Percentiles rank a stretch among this genome's conserved stretches.
Evolutionary conservation across 53 echinoderm and acorn worm genomes (phyloP).

Genomic region (Henricia sp.): DNA sequence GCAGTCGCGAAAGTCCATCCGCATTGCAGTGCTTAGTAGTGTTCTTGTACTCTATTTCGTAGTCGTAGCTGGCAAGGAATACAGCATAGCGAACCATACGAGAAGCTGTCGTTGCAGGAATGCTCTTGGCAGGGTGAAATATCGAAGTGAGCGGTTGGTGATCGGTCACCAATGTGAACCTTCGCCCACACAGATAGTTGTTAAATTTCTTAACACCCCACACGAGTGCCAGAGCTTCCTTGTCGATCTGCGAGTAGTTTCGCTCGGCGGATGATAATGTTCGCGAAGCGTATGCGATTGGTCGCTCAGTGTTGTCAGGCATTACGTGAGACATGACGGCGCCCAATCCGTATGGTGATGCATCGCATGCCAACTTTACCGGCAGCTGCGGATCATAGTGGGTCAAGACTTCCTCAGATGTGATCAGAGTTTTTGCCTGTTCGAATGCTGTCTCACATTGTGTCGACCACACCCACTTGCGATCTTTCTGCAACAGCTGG

Average conservation of each 20-base stretch:
- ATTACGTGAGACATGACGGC: constrained; percentile 52
- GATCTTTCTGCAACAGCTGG: constrained; percentile 37
- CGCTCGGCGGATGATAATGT: constrained; percentile 48
- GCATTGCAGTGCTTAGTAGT: constrained; percentile 23
- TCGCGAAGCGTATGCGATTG: constrained; percentile 61
- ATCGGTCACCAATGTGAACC: constrained; percentile 64
- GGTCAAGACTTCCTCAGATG: constrained; percentile 44
- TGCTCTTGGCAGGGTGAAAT: constrained; percentile 5
- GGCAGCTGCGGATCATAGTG: constrained; percentile 51
- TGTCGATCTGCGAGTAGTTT: constrained; percentile 66
- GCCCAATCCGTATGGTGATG: constrained; percentile 53
- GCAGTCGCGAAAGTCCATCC: constrained; percentile 4
- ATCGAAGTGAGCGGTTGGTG: constrained; percentile 60
- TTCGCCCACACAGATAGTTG: constrained; percentile 46
- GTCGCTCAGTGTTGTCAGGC: constrained; percentile 52
- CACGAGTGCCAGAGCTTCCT: constrained; percentile 59
- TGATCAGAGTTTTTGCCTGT: constrained; percentile 49
- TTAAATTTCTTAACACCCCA: constrained; percentile 64
- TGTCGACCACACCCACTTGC: constrained; percentile 45
- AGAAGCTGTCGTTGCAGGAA: constrained; percentile 35
- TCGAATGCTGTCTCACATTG: constrained; percentile 51
- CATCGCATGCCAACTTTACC: constrained; percentile 47
- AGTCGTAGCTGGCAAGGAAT: constrained; percentile 42
- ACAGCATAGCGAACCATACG: constrained; percentile 48
- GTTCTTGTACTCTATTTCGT: constrained; percentile 41